Conservation (phyloP, 1,140 invertebrate genomes). For the Drosophila yakuba region DNA sequence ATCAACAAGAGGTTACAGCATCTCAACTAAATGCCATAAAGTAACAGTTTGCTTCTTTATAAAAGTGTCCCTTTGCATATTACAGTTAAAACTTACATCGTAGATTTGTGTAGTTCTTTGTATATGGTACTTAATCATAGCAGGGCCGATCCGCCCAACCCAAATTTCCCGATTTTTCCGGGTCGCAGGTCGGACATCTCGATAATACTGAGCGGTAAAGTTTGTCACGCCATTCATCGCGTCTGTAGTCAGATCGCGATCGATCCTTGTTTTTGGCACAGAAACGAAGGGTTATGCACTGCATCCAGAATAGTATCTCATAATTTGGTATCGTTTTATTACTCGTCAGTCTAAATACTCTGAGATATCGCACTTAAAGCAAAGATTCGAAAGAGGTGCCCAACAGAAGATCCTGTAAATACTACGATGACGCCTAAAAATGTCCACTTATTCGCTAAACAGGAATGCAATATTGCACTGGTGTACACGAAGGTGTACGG, state of each 20-base stretch:
- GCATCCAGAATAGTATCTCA: constrained; percentile 10
- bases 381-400: constrained; percentile 39
- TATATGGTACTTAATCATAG: constrained; percentile 68
- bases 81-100: constrained; percentile 82
- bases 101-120: constrained; percentile 72
- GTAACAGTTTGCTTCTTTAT: constrained; percentile 79
- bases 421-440: constrained; percentile 56
- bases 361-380: constrained; percentile 38
- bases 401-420: constrained; percentile 28
- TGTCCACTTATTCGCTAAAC: constrained; percentile 63
- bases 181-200: constrained; percentile 19
- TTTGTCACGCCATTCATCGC: constrained; percentile 25
- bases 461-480: constrained; percentile 63
- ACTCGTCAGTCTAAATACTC: constrained; percentile 55
- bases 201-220: constrained; percentile 65
- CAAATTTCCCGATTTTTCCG: not conserved
- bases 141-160: constrained; percentile 27
- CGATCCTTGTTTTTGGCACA: constrained; percentile 27
- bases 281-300: constrained; percentile 24
- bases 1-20: constrained; percentile 80
- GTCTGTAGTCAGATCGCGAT: constrained; percentile 14
- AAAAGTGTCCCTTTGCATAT: constrained; percentile 65
- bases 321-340: constrained; percentile 46
- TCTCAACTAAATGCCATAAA: constrained; percentile 75
- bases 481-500: constrained; percentile 25